Evolutionary conservation across 2,888 invertebrate species (phyloP).

Genomic region (Megamerina dolium): DNA sequence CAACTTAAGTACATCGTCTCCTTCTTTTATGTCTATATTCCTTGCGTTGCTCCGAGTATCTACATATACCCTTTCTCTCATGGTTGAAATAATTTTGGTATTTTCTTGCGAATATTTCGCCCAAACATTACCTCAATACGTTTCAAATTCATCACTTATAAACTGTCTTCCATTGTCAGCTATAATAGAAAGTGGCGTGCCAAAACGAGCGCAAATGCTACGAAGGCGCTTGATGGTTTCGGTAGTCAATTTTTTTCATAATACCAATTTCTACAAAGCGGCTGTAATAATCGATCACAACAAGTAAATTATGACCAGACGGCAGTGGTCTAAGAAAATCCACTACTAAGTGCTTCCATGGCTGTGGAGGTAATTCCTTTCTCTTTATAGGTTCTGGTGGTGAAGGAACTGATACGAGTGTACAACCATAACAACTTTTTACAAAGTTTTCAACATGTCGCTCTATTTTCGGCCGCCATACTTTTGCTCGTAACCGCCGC

Average conservation of each 20-base stretch:
- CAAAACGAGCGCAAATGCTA: slow-evolving; percentile 28
- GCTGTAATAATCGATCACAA: slow-evolving; percentile 13
- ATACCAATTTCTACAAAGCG: slow-evolving; percentile 11
- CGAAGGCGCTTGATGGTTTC: slow-evolving; percentile 6
- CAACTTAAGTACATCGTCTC: no score
- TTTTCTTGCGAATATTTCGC: no score
- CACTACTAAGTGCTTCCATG: slow-evolving; percentile 22
- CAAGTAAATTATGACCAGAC: slow-evolving; percentile 11
- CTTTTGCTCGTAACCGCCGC: background rate
- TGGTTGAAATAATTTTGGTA: no score
- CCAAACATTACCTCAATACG: slow-evolving; percentile 14
- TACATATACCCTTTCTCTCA: no score
- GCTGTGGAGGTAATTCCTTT: slow-evolving; percentile 7
- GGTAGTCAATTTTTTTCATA: slow-evolving; percentile 10
- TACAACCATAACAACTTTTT: slow-evolving; percentile 10
- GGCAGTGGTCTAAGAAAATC: slow-evolving; percentile 28
- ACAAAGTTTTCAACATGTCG: slow-evolving; percentile 11
- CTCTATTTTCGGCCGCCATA: slow-evolving; percentile 1
- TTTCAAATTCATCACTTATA: slow-evolving; percentile 22
- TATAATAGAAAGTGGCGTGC: slow-evolving; percentile 21
- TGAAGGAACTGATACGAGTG: slow-evolving; percentile 3
- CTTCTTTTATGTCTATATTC: no score
- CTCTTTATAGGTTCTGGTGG: slow-evolving; percentile 33
- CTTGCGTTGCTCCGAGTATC: no score
- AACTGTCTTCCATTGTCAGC: slow-evolving; percentile 32